Conservation (phyloP, 2,888 invertebrate species). For the Glaucopsyche alexis region DNA sequence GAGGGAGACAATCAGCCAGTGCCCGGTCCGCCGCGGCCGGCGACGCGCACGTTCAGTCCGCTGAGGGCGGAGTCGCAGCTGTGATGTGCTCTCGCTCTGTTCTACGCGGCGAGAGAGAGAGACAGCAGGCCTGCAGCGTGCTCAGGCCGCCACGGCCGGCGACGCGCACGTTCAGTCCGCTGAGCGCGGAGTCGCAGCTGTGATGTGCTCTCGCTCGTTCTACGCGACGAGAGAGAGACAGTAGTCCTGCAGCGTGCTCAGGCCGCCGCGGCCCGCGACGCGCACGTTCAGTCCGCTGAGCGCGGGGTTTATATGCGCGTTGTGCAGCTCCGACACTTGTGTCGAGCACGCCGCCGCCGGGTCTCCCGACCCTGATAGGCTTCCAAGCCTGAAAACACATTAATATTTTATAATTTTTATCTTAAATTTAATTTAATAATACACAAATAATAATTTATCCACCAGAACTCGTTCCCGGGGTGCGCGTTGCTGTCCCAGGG, state of each 20-base stretch:
- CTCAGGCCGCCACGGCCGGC: background rate
- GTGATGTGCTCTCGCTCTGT: background rate
- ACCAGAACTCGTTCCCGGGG: conserved; percentile 88
- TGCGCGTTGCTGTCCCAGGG: conserved; percentile 87
- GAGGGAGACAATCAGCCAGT: conserved; percentile 7
- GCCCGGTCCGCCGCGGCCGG: background rate
- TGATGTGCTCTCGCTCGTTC: conserved; percentile 6
- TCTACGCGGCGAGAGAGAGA: conserved; percentile 4
- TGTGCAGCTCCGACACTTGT: conserved; percentile 82
- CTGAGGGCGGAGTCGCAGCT: no score
- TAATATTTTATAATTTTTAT: no score
- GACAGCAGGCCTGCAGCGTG: conserved; percentile 32
- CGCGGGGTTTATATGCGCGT: conserved; percentile 75
- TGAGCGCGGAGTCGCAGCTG: no score
- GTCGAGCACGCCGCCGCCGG: conserved; percentile 82
- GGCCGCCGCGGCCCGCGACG: conserved; percentile 43
- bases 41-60: background rate
- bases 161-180: background rate
- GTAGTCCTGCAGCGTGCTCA: conserved; percentile 42
- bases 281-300: conserved; percentile 42
- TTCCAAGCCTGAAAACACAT: conserved; percentile 71
- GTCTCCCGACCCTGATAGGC: conserved; percentile 77
- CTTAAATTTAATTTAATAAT: no score
- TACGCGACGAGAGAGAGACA: conserved; percentile 40
- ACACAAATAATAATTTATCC: conserved; percentile 32